These are phyloP conservation scores for Pedetes capensis DNA, from an alignment of 2,113 vertebrate species.

Conservation along the genomic window DNA sequence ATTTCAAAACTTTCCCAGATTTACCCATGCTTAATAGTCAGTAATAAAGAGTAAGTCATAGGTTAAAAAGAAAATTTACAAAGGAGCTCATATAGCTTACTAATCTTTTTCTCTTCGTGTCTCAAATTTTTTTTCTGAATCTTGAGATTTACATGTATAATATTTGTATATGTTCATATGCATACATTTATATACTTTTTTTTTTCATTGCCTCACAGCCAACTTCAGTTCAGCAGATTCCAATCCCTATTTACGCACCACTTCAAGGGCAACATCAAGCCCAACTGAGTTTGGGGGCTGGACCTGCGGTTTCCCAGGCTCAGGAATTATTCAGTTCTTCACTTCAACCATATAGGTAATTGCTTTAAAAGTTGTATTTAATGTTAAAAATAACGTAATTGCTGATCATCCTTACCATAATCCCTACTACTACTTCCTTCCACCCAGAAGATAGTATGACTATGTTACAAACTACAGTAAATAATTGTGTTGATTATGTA, in stretches of 20 bases:
- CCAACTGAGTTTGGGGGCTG: constrained; percentile 91
- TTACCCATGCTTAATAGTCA: neutral
- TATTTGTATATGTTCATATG: no score
- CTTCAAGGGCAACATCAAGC: constrained; percentile 94
- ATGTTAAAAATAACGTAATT: neutral
- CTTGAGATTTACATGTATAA: neutral
- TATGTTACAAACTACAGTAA: neutral
- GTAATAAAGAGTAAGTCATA: neutral
- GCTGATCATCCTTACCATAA: neutral
- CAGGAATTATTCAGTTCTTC: constrained; percentile 97
- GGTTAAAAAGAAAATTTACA: neutral
- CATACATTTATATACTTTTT: no score
- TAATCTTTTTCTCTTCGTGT: neutral
- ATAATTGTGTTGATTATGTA: neutral
- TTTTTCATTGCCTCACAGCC: constrained; percentile 81
- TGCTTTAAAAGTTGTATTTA: neutral
- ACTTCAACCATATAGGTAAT: constrained; percentile 94
- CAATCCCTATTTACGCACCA: constrained; percentile 95
- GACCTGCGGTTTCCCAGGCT: constrained; percentile 94
- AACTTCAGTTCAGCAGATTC: constrained; percentile 95
- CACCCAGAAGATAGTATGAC: neutral
- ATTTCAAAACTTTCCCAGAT: neutral
- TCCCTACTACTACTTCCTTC: neutral
- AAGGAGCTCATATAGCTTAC: neutral
- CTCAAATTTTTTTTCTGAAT: neutral